A percentile compares a stretch with the other conserved stretches of the same genome.
Evolutionary conservation across 1,140 invertebrate species (phyloP).

Genomic region (Zaprionus capensis): DNA sequence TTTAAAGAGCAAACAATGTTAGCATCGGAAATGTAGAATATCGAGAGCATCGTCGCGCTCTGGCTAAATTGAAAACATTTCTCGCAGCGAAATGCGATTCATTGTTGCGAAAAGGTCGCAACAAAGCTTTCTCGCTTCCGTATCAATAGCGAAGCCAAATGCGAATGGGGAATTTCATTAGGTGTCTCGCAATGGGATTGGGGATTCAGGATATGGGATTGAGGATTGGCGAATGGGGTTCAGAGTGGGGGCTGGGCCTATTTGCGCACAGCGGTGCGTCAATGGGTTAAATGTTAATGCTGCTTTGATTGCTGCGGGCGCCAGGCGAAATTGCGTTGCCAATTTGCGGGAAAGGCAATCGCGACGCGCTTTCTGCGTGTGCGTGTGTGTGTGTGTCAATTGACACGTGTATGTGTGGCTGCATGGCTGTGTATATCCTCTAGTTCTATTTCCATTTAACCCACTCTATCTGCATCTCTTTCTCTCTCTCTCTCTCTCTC

Average conservation of each 20-base stretch:
- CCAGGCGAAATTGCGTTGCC: slow-evolving; percentile 47
- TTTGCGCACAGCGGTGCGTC: slow-evolving; percentile 17
- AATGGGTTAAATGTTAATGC: slow-evolving; percentile 42
- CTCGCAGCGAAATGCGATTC: background rate
- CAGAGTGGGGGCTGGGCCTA: background rate
- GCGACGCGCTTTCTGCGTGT: background rate
- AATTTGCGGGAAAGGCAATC: slow-evolving; percentile 37
- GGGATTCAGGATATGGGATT: slow-evolving; percentile 7
- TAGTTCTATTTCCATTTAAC: slow-evolving; percentile 7
- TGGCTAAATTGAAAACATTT: slow-evolving; percentile 1
- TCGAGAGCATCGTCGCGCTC: background rate
- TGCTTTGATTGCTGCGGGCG: slow-evolving; percentile 38
- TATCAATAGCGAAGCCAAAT: background rate
- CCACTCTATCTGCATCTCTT: background rate
- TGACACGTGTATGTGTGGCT: background rate
- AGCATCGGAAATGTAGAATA: no score
- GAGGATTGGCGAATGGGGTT: background rate
- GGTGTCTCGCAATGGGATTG: background rate
- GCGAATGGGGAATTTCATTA: background rate
- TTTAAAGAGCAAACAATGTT: no score
- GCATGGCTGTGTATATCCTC: background rate
- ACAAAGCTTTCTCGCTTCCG: background rate
- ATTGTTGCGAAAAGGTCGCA: background rate
- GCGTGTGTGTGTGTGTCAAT: background rate
- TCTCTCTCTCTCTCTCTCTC: slow-evolving; percentile 5